These are phyloP conservation scores for Zeugodacus cucurbitae DNA, from an alignment of 1,140 invertebrate genomes.

Conservation along the genomic window DNA sequence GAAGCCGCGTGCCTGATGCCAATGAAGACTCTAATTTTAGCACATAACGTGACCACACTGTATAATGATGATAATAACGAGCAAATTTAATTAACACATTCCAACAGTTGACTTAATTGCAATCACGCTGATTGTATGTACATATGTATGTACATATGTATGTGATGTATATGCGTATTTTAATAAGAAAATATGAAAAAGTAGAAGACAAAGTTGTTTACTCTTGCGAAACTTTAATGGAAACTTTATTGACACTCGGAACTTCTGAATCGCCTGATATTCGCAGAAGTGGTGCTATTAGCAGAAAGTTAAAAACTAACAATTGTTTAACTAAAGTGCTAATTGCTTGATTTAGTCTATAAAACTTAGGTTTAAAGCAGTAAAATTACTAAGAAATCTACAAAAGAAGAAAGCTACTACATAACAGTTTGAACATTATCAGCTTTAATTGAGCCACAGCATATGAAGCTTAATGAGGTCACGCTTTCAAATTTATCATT, in stretches of 20 bases:
- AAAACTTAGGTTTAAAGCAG: no score
- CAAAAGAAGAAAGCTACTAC: no score
- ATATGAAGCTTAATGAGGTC: no score
- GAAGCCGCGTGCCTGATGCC: neutral
- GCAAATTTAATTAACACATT: constrained; percentile 5
- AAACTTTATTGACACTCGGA: neutral
- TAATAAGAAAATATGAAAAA: neutral
- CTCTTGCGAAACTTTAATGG: neutral
- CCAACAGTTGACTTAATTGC: neutral
- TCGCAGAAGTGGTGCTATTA: neutral
- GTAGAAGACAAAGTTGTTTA: neutral
- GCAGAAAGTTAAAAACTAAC: neutral
- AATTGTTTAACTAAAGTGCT: neutral
- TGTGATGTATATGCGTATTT: neutral
- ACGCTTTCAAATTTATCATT: no score
- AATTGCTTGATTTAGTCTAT: no score
- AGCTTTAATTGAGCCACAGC: no score
- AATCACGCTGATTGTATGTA: neutral
- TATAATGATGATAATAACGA: neutral
- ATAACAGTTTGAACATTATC: no score
- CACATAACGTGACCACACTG: neutral
- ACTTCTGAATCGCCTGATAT: neutral
- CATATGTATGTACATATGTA: neutral
- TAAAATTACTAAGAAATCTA: no score
- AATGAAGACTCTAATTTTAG: neutral